Percentiles rank a stretch among this genome's conserved stretches.
Conservation (phyloP, 1,140 invertebrate genomes). For the Heliconius congener region DNA sequence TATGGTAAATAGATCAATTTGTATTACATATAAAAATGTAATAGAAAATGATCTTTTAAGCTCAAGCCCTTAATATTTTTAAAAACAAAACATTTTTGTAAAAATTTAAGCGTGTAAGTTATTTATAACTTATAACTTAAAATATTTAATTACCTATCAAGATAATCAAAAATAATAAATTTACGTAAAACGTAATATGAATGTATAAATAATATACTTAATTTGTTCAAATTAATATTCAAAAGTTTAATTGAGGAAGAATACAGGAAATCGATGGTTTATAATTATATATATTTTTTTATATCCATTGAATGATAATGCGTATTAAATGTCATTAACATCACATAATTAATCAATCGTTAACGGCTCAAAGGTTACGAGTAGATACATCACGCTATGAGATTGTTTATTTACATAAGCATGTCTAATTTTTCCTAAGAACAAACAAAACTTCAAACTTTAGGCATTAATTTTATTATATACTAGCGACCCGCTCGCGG, state of each 20-base stretch:
- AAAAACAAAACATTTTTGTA: too few species aligned
- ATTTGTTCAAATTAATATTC: background rate
- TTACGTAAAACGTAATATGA: background rate
- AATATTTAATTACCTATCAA: too few species aligned
- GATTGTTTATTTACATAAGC: background rate
- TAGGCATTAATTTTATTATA: too few species aligned
- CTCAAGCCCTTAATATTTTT: too few species aligned
- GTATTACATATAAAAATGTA: too few species aligned
- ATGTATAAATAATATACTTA: conserved; percentile 15
- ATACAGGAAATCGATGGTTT: background rate
- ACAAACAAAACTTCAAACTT: too few species aligned
- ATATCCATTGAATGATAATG: background rate
- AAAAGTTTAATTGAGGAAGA: conserved; percentile 1
- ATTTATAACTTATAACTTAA: too few species aligned
- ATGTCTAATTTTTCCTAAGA: background rate
- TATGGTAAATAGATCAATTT: background rate
- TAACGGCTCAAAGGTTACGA: background rate
- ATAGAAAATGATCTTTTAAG: too few species aligned
- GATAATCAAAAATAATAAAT: background rate
- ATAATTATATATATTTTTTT: background rate
- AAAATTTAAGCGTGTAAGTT: too few species aligned
- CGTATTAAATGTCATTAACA: background rate
- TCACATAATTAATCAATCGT: background rate
- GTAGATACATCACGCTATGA: background rate
- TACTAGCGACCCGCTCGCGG: too few species aligned